Evolutionary conservation across 2,113 vertebrate species (phyloP).

Genomic region (Plecturocebus donacophilus): DNA sequence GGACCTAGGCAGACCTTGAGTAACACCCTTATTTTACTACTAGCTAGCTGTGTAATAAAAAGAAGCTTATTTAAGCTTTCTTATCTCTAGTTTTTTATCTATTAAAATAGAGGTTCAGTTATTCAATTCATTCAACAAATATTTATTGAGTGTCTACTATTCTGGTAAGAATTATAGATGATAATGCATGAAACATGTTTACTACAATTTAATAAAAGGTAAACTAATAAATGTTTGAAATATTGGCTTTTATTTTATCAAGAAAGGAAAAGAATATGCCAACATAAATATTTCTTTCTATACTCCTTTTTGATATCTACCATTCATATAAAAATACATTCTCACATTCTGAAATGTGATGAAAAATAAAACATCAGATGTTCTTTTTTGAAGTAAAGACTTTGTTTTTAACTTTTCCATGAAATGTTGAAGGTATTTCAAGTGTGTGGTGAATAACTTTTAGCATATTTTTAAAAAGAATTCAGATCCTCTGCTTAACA

Average conservation of each 20-base stretch:
- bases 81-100: conserved; percentile 14
- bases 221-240: background rate
- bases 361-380: background rate
- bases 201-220: background rate
- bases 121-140: background rate
- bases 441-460: background rate
- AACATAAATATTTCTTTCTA: background rate
- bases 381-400: background rate
- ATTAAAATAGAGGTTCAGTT: background rate
- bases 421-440: background rate
- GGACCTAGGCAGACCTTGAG: background rate
- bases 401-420: conserved; percentile 13
- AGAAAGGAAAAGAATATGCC: background rate
- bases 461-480: background rate
- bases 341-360: background rate
- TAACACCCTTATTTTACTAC: background rate
- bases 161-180: background rate
- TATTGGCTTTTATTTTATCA: conserved; percentile 22
- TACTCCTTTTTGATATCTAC: background rate
- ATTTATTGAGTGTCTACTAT: background rate
- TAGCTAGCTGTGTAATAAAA: background rate
- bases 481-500: background rate
- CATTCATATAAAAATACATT: background rate
- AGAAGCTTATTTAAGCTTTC: background rate
- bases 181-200: background rate